These are phyloP conservation scores for Ceratotherium simum DNA, from an alignment of 2,113 vertebrate species.

Conservation along the genomic window DNA sequence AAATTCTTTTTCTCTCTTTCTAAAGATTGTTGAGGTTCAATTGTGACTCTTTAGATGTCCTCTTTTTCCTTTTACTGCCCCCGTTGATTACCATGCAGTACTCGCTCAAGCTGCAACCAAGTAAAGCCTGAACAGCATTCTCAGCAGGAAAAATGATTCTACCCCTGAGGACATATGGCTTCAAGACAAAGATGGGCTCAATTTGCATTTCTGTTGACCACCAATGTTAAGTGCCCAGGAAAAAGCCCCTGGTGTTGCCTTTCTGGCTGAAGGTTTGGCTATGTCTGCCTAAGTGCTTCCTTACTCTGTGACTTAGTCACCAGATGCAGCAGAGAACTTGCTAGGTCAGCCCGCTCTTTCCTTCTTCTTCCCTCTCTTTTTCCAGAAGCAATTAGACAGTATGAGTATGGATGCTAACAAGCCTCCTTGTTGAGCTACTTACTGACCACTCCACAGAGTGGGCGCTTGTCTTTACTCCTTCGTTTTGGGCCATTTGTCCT, in stretches of 20 bases:
- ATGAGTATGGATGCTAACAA: background rate
- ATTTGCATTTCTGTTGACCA: slow-evolving; percentile 77
- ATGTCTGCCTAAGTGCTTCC: background rate
- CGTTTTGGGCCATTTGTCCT: background rate
- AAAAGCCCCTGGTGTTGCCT: slow-evolving; percentile 29
- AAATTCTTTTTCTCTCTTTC: background rate
- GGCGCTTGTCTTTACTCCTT: background rate
- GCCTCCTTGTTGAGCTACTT: background rate
- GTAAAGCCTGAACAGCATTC: slow-evolving; percentile 41
- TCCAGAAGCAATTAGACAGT: background rate
- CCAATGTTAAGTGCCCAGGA: slow-evolving; percentile 45
- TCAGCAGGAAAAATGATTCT: slow-evolving; percentile 59
- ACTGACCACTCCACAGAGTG: background rate
- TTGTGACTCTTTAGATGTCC: background rate
- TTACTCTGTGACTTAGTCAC: slow-evolving; percentile 3
- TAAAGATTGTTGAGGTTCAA: background rate
- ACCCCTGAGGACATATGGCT: slow-evolving; percentile 65
- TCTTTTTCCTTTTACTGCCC: background rate
- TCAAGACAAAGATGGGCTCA: slow-evolving; percentile 62
- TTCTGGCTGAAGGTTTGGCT: slow-evolving; percentile 45
- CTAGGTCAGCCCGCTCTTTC: background rate
- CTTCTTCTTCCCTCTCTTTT: background rate
- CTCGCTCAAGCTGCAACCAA: slow-evolving; percentile 44
- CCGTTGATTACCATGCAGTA: background rate
- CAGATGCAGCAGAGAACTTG: slow-evolving; percentile 39